Conservation (phyloP, 2,888 invertebrate species). For the Listrodromus nycthemerus region DNA sequence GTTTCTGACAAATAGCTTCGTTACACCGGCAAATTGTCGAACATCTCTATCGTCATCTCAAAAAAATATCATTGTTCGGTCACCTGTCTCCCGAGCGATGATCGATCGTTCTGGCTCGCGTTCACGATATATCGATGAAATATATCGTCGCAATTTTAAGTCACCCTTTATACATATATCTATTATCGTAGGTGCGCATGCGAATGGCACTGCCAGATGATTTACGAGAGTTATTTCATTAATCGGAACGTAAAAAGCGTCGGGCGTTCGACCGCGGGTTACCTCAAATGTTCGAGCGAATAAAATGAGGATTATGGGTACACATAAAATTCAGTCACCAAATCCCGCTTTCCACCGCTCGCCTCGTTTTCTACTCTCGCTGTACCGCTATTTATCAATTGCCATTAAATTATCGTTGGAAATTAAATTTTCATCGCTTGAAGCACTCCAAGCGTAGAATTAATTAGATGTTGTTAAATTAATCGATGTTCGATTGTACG, state of each 20-base stretch:
- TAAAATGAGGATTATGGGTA: conserved; percentile 22
- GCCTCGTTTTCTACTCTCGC: not conserved
- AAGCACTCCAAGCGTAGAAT: not conserved
- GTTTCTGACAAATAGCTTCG: not conserved
- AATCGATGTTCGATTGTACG: not conserved
- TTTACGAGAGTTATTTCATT: conserved; percentile 48
- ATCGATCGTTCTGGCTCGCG: conserved; percentile 12
- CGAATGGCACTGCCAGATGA: conserved; percentile 14
- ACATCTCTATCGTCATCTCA: not conserved
- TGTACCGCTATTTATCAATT: not conserved
- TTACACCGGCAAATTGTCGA: conserved; percentile 5
- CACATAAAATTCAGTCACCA: conserved; percentile 27
- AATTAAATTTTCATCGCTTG: not conserved
- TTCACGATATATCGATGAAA: conserved; percentile 37
- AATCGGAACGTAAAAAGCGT: conserved; percentile 25
- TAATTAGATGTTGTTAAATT: not conserved
- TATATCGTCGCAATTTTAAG: not conserved
- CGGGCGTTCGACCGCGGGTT: not conserved
- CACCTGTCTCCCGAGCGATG: conserved; percentile 1
- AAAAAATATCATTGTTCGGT: conserved; percentile 16
- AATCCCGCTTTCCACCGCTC: not conserved
- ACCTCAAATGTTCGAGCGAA: not conserved
- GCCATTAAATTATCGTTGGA: not conserved
- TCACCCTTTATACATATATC: conserved; percentile 1
- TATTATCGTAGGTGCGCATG: not conserved